Base-by-base conservation (phyloP, 1,140 invertebrate genomes). In the Calephelis nemesis region DNA sequence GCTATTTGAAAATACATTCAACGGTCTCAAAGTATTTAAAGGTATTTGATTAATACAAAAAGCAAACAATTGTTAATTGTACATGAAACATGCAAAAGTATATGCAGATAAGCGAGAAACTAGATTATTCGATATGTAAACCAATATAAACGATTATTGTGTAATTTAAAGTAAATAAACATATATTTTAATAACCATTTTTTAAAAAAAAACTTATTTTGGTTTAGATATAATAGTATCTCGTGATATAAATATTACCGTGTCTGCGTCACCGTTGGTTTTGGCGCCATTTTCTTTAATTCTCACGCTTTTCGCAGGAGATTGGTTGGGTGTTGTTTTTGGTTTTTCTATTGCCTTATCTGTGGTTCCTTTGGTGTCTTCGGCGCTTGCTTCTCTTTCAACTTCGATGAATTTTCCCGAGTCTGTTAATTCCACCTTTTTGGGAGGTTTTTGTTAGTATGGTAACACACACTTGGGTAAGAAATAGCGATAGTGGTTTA, bases 361-460 rank as follows among this genome's bases (percentile, higher is more conserved):
- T 68, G 11, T 69, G 50, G 13, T 62, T n/a, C 58, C 68, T 1
- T 64, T 62, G 64, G 74, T 81, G 49, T 84, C 78, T 71, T 73
- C 78, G 13, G 65, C 68, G 30, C 63, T 73, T 5, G 77, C 75
- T 39, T 84, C 83, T 19, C 82, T 77, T 72, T 92, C 92, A 12
- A 92, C 89, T 87, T 92, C 92, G 75, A 92, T 91, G 84, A 92
- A 92, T 78, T 91, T 91, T n/a, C 90, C 91, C 62, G 90, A 89
- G 67, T 92, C 88, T n/a, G 90, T 92, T 78, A 92, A 65, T 91
- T 92, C 90, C 63, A 92, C 88, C 92, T 92, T 91, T 82, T 81
- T 75, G 67, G 63, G 74, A 67, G 68, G 69, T 6, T 68, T 66
- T 69, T 52, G 67, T 68, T 68, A 68, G 67, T 68, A 60, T 48